Base-by-base conservation (phyloP, 1,140 invertebrate species). In the Bursaphelenchus mucronatus region DNA sequence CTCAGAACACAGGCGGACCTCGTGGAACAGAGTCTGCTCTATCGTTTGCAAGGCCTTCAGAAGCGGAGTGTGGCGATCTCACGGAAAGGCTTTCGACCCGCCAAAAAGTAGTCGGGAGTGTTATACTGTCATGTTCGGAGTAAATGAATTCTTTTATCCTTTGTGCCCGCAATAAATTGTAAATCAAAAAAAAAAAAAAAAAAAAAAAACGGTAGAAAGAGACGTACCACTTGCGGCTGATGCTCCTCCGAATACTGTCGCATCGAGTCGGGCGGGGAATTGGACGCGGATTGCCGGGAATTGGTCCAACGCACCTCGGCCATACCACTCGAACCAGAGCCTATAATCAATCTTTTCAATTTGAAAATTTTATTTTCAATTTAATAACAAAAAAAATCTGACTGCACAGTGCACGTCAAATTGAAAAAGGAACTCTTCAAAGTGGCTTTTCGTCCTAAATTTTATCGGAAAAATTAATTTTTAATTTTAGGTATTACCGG, bases 71-170 rank as follows among this genome's bases (percentile, higher is more conserved):
- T 66, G 13, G 64, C 64, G 39, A 63, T 39, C 8, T 55, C 55
- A 3, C n/a, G 64, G 30, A 43, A 44, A 8, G 64, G 64, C 15
- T 66, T 66, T 46, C 64, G 64, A 40, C 64, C 64, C 21, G 64
- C 53, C 13, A 66, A 66, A 54, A 17, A 57, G 8, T 61, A 15
- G 8, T n/a, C 43, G 30, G 40, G 30, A 30, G 5, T 3, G 2
- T 1, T 30, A 30, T 30, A 30, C 39, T 55, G 54, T 55, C 4
- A 55, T n/a, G n/a, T 55, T 55, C 54, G 54, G 39, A 44, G 19
- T 39, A n/a, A 55, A 21, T 55, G 54, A 55, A 55, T 39, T 44
- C 15, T 15, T 55, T 4, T 15, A 54, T 21, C n/a, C 6, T 21
- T 55, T n/a, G n/a, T 15, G 19, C 54, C 30, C 54, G 19, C 30